A percentile compares a stretch with the other conserved stretches of the same genome.
These are phyloP conservation scores for Coptodon bakossiorum DNA, from an alignment of 2,113 vertebrate genomes.

Conservation along the genomic window DNA sequence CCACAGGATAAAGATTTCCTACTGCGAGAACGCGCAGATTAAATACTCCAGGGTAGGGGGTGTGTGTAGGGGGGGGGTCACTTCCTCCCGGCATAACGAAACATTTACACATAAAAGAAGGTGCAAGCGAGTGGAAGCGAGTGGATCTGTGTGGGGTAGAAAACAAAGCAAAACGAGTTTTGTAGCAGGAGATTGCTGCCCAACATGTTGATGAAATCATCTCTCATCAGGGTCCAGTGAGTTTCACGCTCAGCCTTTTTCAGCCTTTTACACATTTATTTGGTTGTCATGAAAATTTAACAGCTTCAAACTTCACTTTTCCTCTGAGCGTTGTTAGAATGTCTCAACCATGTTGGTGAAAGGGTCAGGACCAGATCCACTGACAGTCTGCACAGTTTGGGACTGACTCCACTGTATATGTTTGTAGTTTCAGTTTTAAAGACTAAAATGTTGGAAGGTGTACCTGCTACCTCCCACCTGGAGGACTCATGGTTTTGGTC, in stretches of 20 bases:
- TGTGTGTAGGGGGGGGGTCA: not conserved
- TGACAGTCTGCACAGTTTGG: not conserved
- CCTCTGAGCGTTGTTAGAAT: not conserved
- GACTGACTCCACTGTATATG: not conserved
- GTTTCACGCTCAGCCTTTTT: not conserved
- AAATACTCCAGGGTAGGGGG: not conserved
- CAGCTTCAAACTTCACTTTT: not conserved
- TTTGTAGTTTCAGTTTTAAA: not conserved
- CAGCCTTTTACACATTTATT: not conserved
- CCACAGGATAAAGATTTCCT: not conserved
- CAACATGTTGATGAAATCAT: not conserved
- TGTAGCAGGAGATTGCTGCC: not conserved
- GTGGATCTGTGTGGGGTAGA: not conserved
- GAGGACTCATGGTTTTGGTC: accelerated
- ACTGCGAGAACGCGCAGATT: not conserved
- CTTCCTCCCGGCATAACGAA: not conserved
- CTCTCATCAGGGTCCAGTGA: not conserved
- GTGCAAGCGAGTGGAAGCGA: not conserved
- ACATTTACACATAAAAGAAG: not conserved
- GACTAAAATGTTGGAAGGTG: not conserved
- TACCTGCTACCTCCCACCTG: not conserved
- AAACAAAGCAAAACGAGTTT: not conserved
- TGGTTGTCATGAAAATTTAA: accelerated
- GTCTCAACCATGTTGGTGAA: not conserved
- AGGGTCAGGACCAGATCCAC: accelerated